Conservation (phyloP, 1,140 invertebrate species). For the Aphis gossypii region DNA sequence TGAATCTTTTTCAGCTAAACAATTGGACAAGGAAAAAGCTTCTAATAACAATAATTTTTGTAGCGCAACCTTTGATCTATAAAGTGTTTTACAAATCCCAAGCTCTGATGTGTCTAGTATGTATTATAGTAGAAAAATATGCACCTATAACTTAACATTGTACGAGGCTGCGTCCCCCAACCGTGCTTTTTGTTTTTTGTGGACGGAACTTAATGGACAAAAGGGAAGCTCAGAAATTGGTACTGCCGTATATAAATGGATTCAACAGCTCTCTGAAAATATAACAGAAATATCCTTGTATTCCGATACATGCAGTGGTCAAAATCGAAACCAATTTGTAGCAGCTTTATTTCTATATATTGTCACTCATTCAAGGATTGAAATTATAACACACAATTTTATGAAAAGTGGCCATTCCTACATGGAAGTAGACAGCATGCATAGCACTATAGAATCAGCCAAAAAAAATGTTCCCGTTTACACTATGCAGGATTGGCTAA, state of each 20-base stretch:
- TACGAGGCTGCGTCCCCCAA: constrained; percentile 9
- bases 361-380: constrained; percentile 17
- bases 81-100: not conserved
- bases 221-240: constrained; percentile 60
- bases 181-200: constrained; percentile 58
- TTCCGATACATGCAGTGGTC: constrained; percentile 64
- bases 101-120: not conserved
- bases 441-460: constrained; percentile 55
- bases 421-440: constrained; percentile 60
- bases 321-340: constrained; percentile 63
- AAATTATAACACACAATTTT: constrained; percentile 20
- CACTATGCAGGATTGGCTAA: not conserved
- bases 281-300: constrained; percentile 59
- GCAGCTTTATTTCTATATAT: constrained; percentile 47
- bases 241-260: constrained; percentile 59
- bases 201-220: constrained; percentile 61
- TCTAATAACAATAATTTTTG: no score
- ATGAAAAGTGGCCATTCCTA: constrained; percentile 35
- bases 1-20: no score
- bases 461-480: constrained; percentile 28
- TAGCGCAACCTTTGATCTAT: not conserved
- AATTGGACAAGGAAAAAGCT: no score
- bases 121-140: no score
- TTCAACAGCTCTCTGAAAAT: constrained; percentile 57
- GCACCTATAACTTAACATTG: no score